Percentiles rank a stretch among this genome's conserved stretches.
Evolutionary conservation across 2,113 vertebrate genomes (phyloP).

Genomic region (Poecile atricapillus): DNA sequence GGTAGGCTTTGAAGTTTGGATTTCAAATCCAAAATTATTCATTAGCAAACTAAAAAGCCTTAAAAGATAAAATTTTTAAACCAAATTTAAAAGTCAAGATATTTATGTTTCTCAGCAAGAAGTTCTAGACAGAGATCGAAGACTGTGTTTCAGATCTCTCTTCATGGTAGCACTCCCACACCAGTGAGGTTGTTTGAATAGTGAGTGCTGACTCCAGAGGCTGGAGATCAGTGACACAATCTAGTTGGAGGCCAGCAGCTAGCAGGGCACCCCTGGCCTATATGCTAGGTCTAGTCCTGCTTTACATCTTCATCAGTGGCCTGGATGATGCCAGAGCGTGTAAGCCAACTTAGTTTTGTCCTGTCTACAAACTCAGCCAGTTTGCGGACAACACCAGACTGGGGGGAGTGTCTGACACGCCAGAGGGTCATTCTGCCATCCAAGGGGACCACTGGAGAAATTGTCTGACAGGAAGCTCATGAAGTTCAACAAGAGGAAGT

Average conservation of each 20-base stretch:
- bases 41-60: not conserved
- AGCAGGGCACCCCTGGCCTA: accelerated
- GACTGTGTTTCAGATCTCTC: not conserved
- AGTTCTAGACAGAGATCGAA: not conserved
- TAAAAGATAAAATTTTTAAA: not conserved
- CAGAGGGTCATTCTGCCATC: not conserved
- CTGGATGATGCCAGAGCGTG: accelerated
- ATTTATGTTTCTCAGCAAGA: not conserved
- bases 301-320: not conserved
- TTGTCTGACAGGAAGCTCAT: accelerated
- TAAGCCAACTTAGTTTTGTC: not conserved
- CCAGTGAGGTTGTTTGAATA: not conserved
- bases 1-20: not conserved
- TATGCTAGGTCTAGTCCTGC: not conserved
- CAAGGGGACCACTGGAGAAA: not conserved
- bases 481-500: not conserved
- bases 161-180: not conserved
- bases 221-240: not conserved
- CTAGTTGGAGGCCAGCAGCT: not conserved
- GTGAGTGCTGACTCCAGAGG: too few species aligned
- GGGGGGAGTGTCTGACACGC: accelerated
- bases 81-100: not conserved
- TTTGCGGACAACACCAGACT: not conserved
- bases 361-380: not conserved
- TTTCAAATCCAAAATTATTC: not conserved